These are phyloP conservation scores for Pristionchus entomophagus DNA, from an alignment of 2,888 invertebrate genomes.

Conservation along the genomic window DNA sequence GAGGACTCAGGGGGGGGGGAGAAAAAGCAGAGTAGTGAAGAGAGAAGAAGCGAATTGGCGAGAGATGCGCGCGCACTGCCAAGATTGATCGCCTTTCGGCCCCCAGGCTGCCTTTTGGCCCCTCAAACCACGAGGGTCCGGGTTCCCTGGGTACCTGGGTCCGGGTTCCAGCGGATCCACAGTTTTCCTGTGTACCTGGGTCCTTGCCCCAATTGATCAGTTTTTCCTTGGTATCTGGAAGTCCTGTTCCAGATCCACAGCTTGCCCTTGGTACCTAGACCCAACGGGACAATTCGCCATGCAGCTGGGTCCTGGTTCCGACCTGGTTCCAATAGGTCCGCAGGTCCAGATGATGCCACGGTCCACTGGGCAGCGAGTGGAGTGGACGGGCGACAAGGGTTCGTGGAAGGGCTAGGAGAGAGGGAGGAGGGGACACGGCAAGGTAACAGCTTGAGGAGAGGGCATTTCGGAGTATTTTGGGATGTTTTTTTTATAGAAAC, in stretches of 20 bases:
- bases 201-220: not conserved
- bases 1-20: not conserved
- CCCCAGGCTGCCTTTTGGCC: not conserved
- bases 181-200: too few species aligned
- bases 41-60: not conserved
- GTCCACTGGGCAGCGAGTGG: not conserved
- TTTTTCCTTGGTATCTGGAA: not conserved
- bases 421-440: not conserved
- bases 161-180: too few species aligned
- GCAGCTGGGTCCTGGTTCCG: not conserved
- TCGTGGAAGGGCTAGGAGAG: not conserved
- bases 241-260: not conserved
- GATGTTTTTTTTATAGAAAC: not conserved
- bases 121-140: not conserved
- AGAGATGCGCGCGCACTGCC: not conserved
- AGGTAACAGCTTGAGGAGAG: too few species aligned
- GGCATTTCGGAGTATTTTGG: not conserved
- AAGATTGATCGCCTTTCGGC: conserved; percentile 23
- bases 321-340: not conserved
- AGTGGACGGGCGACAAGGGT: not conserved
- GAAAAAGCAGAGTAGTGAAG: not conserved
- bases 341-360: too few species aligned
- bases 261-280: too few species aligned
- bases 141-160: too few species aligned
- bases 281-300: not conserved